phyloP scores from a whole-genome alignment of 1,140 invertebrate genomes.

The Plectrocnemia conspersa region DNA sequence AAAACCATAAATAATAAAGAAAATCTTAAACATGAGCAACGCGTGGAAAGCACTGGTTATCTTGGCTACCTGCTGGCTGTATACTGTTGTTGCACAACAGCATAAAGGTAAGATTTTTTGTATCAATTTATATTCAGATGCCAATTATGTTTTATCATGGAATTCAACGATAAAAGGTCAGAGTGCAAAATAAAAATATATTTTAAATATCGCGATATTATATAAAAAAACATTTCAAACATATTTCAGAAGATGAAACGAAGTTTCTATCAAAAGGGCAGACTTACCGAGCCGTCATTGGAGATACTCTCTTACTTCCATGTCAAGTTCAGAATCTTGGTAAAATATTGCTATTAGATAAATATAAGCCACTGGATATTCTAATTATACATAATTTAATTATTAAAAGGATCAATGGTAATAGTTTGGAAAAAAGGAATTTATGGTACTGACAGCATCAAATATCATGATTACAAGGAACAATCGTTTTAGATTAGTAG shows the following conservation, averaged over 20 bases:
- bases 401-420: conserved; percentile 54
- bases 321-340: conserved; percentile 74
- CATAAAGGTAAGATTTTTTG: not conserved
- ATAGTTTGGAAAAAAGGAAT: conserved; percentile 62
- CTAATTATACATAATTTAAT: not conserved
- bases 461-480: conserved; percentile 66
- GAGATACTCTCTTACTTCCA: conserved; percentile 67
- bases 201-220: not conserved
- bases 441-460: conserved; percentile 63
- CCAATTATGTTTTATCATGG: not conserved
- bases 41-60: not conserved
- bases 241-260: conserved; percentile 55
- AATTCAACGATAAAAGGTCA: not conserved
- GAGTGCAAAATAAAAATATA: not conserved
- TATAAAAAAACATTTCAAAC: not conserved
- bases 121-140: no score
- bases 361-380: no score
- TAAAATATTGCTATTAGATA: no score
- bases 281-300: conserved; percentile 67
- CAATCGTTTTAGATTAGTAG: conserved; percentile 60
- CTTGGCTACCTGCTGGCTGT: not conserved
- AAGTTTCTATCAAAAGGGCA: conserved; percentile 66
- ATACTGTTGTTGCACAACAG: not conserved
- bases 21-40: not conserved
- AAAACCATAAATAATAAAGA: not conserved